These are phyloP conservation scores for Bothrops jararaca DNA, from an alignment of 2,113 vertebrate species.

Conservation along the genomic window DNA sequence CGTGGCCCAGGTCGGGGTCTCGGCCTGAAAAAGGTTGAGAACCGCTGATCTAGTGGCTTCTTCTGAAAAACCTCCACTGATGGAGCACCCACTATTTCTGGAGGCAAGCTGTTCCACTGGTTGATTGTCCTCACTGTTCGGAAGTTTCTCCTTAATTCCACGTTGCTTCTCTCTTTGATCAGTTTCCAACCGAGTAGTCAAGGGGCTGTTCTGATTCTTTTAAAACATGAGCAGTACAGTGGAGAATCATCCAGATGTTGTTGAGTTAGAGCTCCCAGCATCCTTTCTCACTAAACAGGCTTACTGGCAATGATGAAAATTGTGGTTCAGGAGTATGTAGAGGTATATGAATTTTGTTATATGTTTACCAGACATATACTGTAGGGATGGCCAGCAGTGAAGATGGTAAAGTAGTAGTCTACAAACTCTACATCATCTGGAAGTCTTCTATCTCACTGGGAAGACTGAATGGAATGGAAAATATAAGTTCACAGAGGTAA, in stretches of 20 bases:
- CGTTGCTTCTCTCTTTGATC: too few relatives aligned
- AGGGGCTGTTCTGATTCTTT: neutral
- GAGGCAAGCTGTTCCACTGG: too few relatives aligned
- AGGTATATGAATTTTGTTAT: neutral
- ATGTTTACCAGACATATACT: neutral
- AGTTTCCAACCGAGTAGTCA: neutral
- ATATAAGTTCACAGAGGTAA: neutral
- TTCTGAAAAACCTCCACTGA: too few relatives aligned
- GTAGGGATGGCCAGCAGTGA: neutral
- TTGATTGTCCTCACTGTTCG: too few relatives aligned
- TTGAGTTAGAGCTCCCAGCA: neutral
- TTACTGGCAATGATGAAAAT: neutral
- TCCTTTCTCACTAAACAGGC: neutral
- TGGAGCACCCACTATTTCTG: too few relatives aligned
- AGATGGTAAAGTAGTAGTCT: neutral
- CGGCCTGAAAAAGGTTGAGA: too few relatives aligned
- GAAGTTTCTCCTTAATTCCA: too few relatives aligned
- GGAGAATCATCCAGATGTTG: neutral
- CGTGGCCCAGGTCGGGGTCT: too few relatives aligned
- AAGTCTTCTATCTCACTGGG: neutral
- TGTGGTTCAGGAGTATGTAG: neutral
- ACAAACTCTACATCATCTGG: neutral
- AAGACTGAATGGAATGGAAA: neutral
- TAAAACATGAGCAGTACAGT: neutral
- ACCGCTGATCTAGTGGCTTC: too few relatives aligned